These are phyloP conservation scores for Drosophila kohkoa DNA, from an alignment of 1,140 invertebrate species.

Conservation along the genomic window DNA sequence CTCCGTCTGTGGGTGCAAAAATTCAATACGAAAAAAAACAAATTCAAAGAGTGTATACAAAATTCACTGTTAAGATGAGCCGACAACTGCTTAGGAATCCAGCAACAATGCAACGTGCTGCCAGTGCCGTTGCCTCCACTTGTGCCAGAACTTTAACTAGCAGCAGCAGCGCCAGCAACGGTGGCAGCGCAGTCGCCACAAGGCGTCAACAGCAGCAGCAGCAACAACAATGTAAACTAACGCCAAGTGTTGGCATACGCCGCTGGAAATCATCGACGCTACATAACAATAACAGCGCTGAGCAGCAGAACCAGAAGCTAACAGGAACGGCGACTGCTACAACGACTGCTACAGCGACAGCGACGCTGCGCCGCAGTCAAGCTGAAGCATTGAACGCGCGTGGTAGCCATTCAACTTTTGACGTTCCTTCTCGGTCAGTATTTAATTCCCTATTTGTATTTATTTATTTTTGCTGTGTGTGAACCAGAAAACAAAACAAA, in stretches of 20 bases:
- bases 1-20: not conserved
- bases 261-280: conserved; percentile 77
- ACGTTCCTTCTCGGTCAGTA: conserved; percentile 64
- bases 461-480: conserved; percentile 28
- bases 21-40: not conserved
- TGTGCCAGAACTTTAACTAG: conserved; percentile 39
- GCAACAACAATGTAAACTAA: conserved; percentile 45
- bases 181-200: conserved; percentile 35
- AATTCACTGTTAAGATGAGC: conserved; percentile 47
- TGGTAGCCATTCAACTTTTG: conserved; percentile 67
- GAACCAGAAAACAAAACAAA: not conserved
- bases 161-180: conserved; percentile 35
- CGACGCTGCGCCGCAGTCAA: conserved; percentile 55
- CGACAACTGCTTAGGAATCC: conserved; percentile 47
- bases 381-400: conserved; percentile 62
- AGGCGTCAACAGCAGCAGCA: conserved; percentile 9
- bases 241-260: conserved; percentile 52
- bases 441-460: conserved; percentile 14
- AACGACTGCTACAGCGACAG: conserved; percentile 34
- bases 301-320: conserved; percentile 25
- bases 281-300: conserved; percentile 62
- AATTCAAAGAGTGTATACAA: not conserved
- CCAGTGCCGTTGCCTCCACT: conserved; percentile 14
- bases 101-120: conserved; percentile 43
- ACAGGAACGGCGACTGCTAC: conserved; percentile 24